A percentile compares a stretch with the other conserved stretches of the same genome.
Evolutionary conservation across 2,888 invertebrate species (phyloP).

Genomic region (Drosophila pseudotakahashii): DNA sequence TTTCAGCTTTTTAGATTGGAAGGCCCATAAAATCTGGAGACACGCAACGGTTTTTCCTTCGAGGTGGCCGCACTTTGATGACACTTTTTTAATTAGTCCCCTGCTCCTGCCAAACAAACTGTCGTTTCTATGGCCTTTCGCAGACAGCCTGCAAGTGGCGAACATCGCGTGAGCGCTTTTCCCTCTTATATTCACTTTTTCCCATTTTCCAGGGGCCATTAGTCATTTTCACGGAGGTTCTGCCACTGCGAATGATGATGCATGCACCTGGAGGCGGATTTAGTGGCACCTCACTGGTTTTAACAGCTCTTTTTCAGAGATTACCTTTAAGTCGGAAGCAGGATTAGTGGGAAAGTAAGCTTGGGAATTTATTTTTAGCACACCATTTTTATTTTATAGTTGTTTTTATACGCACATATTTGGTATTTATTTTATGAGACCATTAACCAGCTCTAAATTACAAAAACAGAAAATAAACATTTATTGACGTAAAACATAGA

Average conservation of each 20-base stretch:
- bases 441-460: too few relatives aligned
- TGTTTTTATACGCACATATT: neutral
- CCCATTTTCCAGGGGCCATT: constrained; percentile 20
- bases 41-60: constrained; percentile 57
- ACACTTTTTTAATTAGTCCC: constrained; percentile 76
- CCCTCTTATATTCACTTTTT: neutral
- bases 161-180: constrained; percentile 25
- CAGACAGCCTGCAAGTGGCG: constrained; percentile 24
- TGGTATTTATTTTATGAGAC: neutral
- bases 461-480: too few relatives aligned
- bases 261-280: constrained; percentile 7
- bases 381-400: neutral
- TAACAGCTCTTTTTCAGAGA: too few relatives aligned
- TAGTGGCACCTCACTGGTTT: neutral
- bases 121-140: constrained; percentile 31
- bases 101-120: constrained; percentile 38
- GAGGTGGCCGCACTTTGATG: constrained; percentile 75
- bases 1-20: neutral
- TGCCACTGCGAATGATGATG: constrained; percentile 10
- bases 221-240: constrained; percentile 33
- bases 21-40: constrained; percentile 61
- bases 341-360: neutral
- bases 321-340: neutral
- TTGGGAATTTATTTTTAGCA: neutral
- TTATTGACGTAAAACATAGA: too few relatives aligned